Base-by-base conservation (phyloP, 2,797 vertebrate genomes). In the Tokudaia muenninki region DNA sequence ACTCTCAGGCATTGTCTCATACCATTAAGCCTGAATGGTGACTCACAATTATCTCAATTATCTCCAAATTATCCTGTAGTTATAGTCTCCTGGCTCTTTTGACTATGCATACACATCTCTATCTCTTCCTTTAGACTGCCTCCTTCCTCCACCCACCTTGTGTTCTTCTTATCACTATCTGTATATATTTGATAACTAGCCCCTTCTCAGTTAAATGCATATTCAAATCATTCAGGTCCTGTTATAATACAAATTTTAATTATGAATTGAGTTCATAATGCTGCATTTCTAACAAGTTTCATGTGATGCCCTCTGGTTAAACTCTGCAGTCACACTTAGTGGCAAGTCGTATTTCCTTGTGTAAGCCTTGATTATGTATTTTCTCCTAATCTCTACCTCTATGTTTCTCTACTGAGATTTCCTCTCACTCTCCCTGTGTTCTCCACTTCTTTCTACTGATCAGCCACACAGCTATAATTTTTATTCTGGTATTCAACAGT, bases 241-340 rank as follows among this genome's bases (percentile, higher is more conserved):
- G 75, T 44, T 55, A 10, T 52, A 52, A 89, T 82, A 4, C 63
- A 61, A 24, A 61, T 47, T 47, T 67, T 63, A 37, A 94, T 90
- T 90, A 63, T 34, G 29, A 61, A 3, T 6, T 37, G 61, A 87
- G 29, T 92, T 22, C 21, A 41, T 82, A 44, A 74, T 75, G 16
- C 12, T 90, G 24, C 59, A 87, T 90, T 94, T 92, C 77, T 61
- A 87, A 93, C n/a, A 84, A 80, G 50, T 61, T 86, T 12, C 37
- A 78, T 10, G 44, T 70, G 63, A 84, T 67, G 31, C 12, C 11
- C 5, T 61, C 17, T 34, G 26, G 0, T 34, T 65, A 47, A 82
- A 44, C 37, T 37, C n/a, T 13, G 6, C 86, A 55, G 11, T 29
- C 78, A 77, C 47, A 88, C 61, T 63, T 4, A 94, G 26, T 22